Base-by-base conservation (phyloP, 2,113 vertebrate genomes). In the Chaetops frenatus region DNA sequence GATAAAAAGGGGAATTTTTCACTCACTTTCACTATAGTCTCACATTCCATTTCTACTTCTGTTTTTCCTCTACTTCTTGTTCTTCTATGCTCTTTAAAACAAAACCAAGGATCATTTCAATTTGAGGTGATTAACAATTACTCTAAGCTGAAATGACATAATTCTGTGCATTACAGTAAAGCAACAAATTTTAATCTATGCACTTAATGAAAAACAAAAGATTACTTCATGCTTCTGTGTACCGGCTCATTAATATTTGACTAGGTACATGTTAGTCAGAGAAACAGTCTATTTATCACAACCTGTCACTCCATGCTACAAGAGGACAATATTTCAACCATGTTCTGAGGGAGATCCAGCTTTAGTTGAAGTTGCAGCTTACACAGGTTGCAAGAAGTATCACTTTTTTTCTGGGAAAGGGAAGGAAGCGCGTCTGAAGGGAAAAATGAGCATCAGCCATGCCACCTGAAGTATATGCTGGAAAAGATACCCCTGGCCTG, bases 71-170 rank as follows among this genome's bases (percentile, higher is more conserved):
- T 97, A 97, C 96, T 97, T 97, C 97, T 97, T 97, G 96, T 97
- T 97, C 97, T 97, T 97, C 97, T 97, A 97, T 97, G 97, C 95
- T 97, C 97, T 97, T 97, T 96, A 97, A 97, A 97, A 97, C 97
- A 97, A 97, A 97, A 97, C 90, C 97, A 97, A 97, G 96, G 96
- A 96, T 97, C 94, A 94, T 97, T 97, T 97, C 90, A 97, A 96
- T 97, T 92, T 90, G 78, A 97, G 54, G 62, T 92, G 95, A 95
- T 97, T 81, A 96, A 86, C 94, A 97, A 13, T 72, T 85, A 80
- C 94, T 96, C 96, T 97, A 94, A 95, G 92, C 95, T 95, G 95
- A 95, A 95, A 97, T 94, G 48, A 96, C 90, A 96, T 91, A 85
- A 97, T 97, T 96, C 91, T 96, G 94, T 93, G 94, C 90, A 94